Percentiles rank a stretch among this genome's conserved stretches.
phyloP scores from a whole-genome alignment of 2,797 vertebrate species.

The Triplophysa yarkandensis region DNA sequence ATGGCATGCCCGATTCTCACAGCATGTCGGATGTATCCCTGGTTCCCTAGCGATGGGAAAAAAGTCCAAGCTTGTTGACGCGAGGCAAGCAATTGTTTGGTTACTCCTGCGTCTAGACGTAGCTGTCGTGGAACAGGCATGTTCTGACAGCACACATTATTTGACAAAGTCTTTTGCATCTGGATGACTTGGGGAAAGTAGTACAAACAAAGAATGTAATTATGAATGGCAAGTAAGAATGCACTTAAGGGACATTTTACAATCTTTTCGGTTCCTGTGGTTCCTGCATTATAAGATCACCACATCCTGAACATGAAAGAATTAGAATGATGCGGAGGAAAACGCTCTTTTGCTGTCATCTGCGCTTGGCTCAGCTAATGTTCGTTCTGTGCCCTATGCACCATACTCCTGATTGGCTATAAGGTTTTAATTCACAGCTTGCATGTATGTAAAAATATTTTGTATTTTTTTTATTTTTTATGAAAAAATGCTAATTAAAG shows the following conservation, averaged over 20 bases:
- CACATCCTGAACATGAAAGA: constrained; percentile 37
- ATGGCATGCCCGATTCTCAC: constrained; percentile 24
- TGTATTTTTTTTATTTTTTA: no score
- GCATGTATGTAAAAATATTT: no score
- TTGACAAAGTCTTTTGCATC: constrained; percentile 64
- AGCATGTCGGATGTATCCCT: neutral
- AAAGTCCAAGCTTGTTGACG: constrained; percentile 41
- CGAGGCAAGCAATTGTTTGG: constrained; percentile 43
- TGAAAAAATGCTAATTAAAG: no score
- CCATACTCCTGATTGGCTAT: no score
- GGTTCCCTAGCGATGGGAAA: constrained; percentile 19
- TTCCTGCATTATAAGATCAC: constrained; percentile 25
- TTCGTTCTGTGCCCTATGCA: no score
- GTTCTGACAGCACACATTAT: constrained; percentile 85
- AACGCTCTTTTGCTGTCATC: no score
- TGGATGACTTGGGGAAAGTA: constrained; percentile 45
- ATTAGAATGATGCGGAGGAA: constrained; percentile 35
- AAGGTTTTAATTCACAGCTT: no score
- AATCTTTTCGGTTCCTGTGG: constrained; percentile 46
- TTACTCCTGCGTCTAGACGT: constrained; percentile 65
- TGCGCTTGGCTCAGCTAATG: no score
- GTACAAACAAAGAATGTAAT: constrained; percentile 50
- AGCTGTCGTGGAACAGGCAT: constrained; percentile 82
- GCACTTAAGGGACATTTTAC: constrained; percentile 44
- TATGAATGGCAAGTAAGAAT: constrained; percentile 52